Evolutionary conservation across 2,113 vertebrate genomes (phyloP).

Genomic region (Podilymbus podiceps): DNA sequence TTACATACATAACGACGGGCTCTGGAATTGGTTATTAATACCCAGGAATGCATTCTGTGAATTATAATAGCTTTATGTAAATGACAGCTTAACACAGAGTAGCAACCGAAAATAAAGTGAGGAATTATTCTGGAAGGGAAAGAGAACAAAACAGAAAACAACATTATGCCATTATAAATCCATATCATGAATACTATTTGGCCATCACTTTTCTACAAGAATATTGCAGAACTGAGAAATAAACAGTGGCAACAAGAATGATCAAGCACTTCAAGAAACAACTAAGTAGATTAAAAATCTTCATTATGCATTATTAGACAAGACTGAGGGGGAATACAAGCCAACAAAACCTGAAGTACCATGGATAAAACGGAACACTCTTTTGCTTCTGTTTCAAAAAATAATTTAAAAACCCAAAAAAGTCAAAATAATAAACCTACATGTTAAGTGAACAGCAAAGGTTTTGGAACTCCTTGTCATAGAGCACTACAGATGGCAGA

Average conservation of each 20-base stretch:
- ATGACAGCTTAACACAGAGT: background rate
- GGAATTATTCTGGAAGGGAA: constrained; percentile 1
- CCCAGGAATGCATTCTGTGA: background rate
- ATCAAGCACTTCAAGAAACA: background rate
- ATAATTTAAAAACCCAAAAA: background rate
- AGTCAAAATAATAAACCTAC: background rate
- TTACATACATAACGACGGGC: background rate
- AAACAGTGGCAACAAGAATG: background rate
- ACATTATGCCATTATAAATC: background rate
- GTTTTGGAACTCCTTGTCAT: background rate
- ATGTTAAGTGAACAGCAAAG: background rate
- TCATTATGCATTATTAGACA: background rate
- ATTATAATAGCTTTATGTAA: background rate
- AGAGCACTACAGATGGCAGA: background rate
- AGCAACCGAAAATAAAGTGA: background rate
- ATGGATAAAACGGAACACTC: background rate
- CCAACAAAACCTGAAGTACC: background rate
- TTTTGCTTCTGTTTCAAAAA: background rate
- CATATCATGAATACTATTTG: background rate
- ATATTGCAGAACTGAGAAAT: background rate
- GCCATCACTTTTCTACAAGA: background rate
- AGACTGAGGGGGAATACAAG: background rate
- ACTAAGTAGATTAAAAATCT: background rate
- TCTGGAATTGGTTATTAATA: background rate
- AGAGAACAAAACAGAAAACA: background rate